Base-by-base conservation (phyloP, 2,113 vertebrate species). In the Parus major region DNA sequence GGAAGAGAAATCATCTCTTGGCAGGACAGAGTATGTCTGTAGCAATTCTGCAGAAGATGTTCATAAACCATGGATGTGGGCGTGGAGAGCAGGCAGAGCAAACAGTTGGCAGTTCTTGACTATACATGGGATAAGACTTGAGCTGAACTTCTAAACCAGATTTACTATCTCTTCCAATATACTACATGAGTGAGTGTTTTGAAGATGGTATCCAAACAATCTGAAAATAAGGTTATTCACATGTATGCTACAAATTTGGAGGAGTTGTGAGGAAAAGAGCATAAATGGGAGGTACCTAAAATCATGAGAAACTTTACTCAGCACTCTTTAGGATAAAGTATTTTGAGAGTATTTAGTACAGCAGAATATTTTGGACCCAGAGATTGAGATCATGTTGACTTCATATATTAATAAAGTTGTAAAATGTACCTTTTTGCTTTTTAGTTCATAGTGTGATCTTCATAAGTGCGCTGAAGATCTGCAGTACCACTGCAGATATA, bases 71-170 rank as follows among this genome's bases (percentile, higher is more conserved):
- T 56, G 20, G 59, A 60, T 78, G 61, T 78, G 46, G 36, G 22
- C 0, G 9, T 80, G 35, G 52, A 82, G 71, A 77, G 59, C 36
- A 65, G 72, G 50, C 71, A 56, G 72, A 90, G 47, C 59, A 82
- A 92, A 55, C 49, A 46, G 28, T 5, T 5, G 33, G 39, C 53
- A 39, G 52, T 68, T 91, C 71, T 83, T 93, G 86, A 65, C 84
- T 92, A 69, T 88, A 66, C 65, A 63, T 81, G 84, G 82, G 25
- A 59, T 92, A 59, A 49, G 61, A 56, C 27, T 77, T 71, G 63
- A 65, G 49, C 66, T 93, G 16, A 85, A 73, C 89, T 91, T 59
- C 83, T 94, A 28, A 75, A 90, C 56, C 47, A 66, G 42, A 63
- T 79, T 71, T 65, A 53, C 41, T 78, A 2, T 83, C 49, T 90